phyloP scores from a whole-genome alignment of 2,797 vertebrate species.

The Gallinago solitaria region DNA sequence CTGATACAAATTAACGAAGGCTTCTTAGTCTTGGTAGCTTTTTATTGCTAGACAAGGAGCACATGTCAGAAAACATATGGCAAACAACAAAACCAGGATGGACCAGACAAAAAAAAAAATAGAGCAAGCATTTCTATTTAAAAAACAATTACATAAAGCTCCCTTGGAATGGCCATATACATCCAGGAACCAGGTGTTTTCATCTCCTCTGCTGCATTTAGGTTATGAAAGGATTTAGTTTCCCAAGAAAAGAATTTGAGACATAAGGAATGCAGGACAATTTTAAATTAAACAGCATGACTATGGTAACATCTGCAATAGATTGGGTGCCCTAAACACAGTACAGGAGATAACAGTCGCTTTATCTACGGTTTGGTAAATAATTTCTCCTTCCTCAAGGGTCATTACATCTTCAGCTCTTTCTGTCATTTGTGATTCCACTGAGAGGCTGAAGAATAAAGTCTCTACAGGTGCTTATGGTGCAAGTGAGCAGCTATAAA shows the following conservation, averaged over 20 bases:
- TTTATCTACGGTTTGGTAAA: conserved; percentile 63
- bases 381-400: conserved; percentile 65
- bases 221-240: conserved; percentile 63
- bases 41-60: conserved; percentile 16
- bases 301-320: conserved; percentile 54
- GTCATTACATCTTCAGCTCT: conserved; percentile 55
- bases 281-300: conserved; percentile 58
- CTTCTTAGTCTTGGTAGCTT: background rate
- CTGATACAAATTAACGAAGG: background rate
- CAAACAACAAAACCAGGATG: conserved; percentile 17
- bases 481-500: conserved; percentile 42
- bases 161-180: conserved; percentile 32
- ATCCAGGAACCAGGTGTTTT: background rate
- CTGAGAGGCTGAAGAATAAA: conserved; percentile 31
- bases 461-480: conserved; percentile 33
- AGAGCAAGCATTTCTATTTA: conserved; percentile 44
- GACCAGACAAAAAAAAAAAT: background rate
- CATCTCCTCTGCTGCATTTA: conserved; percentile 26
- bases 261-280: conserved; percentile 12
- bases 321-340: conserved; percentile 50
- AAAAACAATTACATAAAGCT: conserved; percentile 59
- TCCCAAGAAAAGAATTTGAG: conserved; percentile 47
- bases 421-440: conserved; percentile 62
- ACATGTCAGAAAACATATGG: conserved; percentile 37
- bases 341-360: conserved; percentile 16